phyloP scores from a whole-genome alignment of 2,797 vertebrate species.

The Triplophysa yarkandensis region DNA sequence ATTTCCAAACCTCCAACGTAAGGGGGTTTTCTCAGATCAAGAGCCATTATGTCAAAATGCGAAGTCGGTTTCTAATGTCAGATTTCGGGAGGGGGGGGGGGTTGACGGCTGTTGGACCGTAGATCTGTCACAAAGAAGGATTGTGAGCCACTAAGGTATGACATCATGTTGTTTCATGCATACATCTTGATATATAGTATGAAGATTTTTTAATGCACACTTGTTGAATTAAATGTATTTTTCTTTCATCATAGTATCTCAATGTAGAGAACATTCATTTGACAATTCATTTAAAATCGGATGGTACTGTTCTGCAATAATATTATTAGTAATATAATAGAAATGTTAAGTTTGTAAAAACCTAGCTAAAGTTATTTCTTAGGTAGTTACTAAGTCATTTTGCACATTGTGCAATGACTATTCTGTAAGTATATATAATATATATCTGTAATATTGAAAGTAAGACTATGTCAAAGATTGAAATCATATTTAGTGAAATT shows the following conservation, averaged over 20 bases:
- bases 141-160: not conserved
- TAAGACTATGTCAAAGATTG: too few relatives aligned
- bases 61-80: constrained; percentile 34
- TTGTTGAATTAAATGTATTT: not conserved
- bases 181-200: not conserved
- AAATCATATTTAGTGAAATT: too few relatives aligned
- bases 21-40: constrained; percentile 30
- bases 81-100: constrained; percentile 21
- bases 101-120: constrained; percentile 1
- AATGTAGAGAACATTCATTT: not conserved
- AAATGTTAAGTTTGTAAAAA: not conserved
- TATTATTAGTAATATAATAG: not conserved
- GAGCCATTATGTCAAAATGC: constrained; percentile 25
- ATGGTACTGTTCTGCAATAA: not conserved
- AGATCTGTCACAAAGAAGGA: constrained; percentile 32
- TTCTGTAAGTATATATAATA: too few relatives aligned
- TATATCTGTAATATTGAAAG: too few relatives aligned
- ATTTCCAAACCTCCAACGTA: constrained; percentile 41
- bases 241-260: not conserved
- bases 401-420: too few relatives aligned
- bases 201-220: not conserved
- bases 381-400: too few relatives aligned
- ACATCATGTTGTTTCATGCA: not conserved
- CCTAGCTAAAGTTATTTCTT: too few relatives aligned
- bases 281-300: not conserved